A percentile compares a stretch with the other conserved stretches of the same genome.
phyloP scores from a whole-genome alignment of 2,888 invertebrate species.

The Euproctis similis region DNA sequence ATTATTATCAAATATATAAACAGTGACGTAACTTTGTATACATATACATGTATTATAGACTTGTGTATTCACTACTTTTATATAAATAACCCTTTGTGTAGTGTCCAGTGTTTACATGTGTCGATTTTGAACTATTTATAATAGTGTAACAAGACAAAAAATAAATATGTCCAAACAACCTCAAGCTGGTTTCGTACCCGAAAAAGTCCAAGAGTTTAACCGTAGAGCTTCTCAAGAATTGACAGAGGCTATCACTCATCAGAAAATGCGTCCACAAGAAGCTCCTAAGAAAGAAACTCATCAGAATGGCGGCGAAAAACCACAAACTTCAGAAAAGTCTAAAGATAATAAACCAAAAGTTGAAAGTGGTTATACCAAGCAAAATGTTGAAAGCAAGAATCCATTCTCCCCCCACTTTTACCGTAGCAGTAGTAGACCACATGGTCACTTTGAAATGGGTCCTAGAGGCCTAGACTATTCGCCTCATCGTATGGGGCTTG shows the following conservation, averaged over 20 bases:
- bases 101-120: constrained; percentile 24
- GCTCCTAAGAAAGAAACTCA: constrained; percentile 46
- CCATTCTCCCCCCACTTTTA: constrained; percentile 63
- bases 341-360: constrained; percentile 40
- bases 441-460: constrained; percentile 71
- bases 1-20: constrained; percentile 27
- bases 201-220: constrained; percentile 64
- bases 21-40: constrained; percentile 18
- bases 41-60: constrained; percentile 14
- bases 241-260: constrained; percentile 36
- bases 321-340: constrained; percentile 25
- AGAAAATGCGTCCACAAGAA: constrained; percentile 30
- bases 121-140: constrained; percentile 26
- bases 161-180: constrained; percentile 64
- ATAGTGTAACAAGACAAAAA: constrained; percentile 5
- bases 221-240: constrained; percentile 60
- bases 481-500: constrained; percentile 60
- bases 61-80: constrained; percentile 26
- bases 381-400: constrained; percentile 51
- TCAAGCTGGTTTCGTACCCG: constrained; percentile 60
- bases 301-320: constrained; percentile 36
- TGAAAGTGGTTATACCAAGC: constrained; percentile 36
- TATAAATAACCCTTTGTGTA: constrained; percentile 18
- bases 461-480: constrained; percentile 67
- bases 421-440: constrained; percentile 37